These are phyloP conservation scores for Astreopora myriophthalma DNA, from an alignment of 64 coral and sea anemone genomes.

Conservation along the genomic window DNA sequence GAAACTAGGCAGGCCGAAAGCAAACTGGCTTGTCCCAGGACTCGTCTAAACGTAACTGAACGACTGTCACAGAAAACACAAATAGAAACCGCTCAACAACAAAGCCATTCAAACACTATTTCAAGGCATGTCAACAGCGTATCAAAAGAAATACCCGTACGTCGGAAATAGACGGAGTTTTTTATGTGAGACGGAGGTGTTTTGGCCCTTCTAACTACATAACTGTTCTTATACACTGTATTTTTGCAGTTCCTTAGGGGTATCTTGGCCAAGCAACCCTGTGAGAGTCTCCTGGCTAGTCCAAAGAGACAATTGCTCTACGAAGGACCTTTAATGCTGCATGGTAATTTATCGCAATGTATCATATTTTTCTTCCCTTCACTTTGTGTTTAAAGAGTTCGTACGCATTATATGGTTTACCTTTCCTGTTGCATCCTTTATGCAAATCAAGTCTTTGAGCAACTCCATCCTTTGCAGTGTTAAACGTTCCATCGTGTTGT, in stretches of 20 bases:
- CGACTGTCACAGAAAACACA: no score
- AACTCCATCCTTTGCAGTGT: no score
- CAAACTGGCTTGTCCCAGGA: no score
- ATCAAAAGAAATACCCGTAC: no score
- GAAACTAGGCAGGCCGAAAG: no score
- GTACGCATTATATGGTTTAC: neutral
- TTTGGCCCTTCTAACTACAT: neutral
- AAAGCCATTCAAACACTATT: no score
- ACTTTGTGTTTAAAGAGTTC: neutral
- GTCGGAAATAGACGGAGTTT: no score
- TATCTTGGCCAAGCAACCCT: slow-evolving; percentile 84
- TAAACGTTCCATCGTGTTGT: no score
- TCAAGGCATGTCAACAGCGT: no score
- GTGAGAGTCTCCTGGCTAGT: slow-evolving; percentile 86
- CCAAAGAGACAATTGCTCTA: slow-evolving; percentile 90
- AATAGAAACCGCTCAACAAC: no score
- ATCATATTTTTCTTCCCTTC: neutral
- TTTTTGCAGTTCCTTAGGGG: slow-evolving; percentile 80
- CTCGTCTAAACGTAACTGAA: no score
- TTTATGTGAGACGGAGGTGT: no score
- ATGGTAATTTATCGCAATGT: slow-evolving; percentile 57
- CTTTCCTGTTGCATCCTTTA: neutral
- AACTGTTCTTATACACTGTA: neutral
- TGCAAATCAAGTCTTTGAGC: neutral
- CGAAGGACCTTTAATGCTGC: slow-evolving; percentile 78